A percentile compares a stretch with the other conserved stretches of the same genome.
These are phyloP conservation scores for Sarcophaga peregrina DNA, from an alignment of 1,140 invertebrate species.

Conservation along the genomic window DNA sequence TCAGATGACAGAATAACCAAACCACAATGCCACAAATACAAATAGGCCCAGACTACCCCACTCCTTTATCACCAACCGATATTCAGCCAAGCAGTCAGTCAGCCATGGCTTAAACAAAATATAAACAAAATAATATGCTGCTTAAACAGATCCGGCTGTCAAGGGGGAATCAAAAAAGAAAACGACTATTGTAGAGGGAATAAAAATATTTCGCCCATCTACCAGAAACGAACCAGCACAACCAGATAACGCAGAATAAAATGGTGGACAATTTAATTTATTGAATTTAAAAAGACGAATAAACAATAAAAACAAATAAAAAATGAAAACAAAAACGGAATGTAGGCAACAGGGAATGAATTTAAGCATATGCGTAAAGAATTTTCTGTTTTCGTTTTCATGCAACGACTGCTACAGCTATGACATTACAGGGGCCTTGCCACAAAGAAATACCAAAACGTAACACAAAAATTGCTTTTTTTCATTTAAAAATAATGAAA, in stretches of 20 bases:
- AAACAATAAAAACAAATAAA: background rate
- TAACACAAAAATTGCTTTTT: too few relatives aligned
- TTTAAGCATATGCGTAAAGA: slow-evolving; percentile 19
- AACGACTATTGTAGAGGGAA: too few relatives aligned
- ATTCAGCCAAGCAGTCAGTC: background rate
- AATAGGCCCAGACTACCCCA: too few relatives aligned
- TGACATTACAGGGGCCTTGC: too few relatives aligned
- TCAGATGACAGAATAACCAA: slow-evolving; percentile 16
- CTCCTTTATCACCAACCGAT: background rate
- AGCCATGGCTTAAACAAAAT: background rate
- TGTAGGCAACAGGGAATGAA: background rate
- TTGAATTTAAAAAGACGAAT: background rate
- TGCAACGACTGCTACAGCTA: too few relatives aligned
- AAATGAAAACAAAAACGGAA: background rate
- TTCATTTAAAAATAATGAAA: too few relatives aligned
- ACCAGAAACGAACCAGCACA: background rate
- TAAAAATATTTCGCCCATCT: background rate
- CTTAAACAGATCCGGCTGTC: slow-evolving; percentile 23
- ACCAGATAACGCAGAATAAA: background rate
- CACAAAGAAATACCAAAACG: too few relatives aligned
- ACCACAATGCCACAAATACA: too few relatives aligned
- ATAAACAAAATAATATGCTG: background rate
- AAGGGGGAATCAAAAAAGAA: background rate
- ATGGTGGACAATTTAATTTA: slow-evolving; percentile 5
- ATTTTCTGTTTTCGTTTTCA: background rate